Evolutionary conservation across 2,113 vertebrate genomes (phyloP).

Genomic region (Alosa alosa): DNA sequence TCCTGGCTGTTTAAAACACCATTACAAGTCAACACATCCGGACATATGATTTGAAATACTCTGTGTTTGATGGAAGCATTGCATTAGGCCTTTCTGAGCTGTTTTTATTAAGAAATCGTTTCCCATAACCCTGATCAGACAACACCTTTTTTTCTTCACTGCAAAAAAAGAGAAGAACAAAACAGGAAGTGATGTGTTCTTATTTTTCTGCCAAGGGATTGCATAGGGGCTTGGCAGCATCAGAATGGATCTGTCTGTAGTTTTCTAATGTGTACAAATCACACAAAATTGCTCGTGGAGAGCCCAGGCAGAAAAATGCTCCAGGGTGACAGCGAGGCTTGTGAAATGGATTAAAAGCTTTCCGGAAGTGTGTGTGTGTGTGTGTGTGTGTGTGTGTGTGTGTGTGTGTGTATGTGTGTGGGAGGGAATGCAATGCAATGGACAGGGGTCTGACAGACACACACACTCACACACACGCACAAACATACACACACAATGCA

Average conservation of each 20-base stretch:
- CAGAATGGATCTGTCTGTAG: conserved; percentile 38
- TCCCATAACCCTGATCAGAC: not conserved
- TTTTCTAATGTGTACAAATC: conserved; percentile 48
- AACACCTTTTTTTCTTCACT: not conserved
- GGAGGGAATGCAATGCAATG: not conserved
- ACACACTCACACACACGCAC: not conserved
- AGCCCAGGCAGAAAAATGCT: conserved; percentile 36
- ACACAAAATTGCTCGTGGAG: conserved; percentile 47
- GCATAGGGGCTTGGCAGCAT: not conserved
- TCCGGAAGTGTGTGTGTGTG: not conserved
- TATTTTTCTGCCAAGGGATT: not conserved
- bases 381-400: not conserved
- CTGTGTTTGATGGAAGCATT: no score
- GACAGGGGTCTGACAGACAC: conserved; percentile 14
- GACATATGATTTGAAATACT: no score
- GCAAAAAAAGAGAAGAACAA: not conserved
- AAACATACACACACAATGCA: not conserved
- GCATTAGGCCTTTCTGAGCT: no score
- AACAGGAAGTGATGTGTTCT: not conserved
- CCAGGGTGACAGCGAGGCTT: conserved; percentile 29
- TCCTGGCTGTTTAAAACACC: no score
- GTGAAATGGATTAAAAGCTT: conserved; percentile 50
- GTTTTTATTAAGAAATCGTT: no score
- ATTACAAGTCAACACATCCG: no score
- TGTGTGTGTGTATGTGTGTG: conserved; percentile 20